phyloP scores from a whole-genome alignment of 2,113 vertebrate genomes.

The Mobula birostris region DNA sequence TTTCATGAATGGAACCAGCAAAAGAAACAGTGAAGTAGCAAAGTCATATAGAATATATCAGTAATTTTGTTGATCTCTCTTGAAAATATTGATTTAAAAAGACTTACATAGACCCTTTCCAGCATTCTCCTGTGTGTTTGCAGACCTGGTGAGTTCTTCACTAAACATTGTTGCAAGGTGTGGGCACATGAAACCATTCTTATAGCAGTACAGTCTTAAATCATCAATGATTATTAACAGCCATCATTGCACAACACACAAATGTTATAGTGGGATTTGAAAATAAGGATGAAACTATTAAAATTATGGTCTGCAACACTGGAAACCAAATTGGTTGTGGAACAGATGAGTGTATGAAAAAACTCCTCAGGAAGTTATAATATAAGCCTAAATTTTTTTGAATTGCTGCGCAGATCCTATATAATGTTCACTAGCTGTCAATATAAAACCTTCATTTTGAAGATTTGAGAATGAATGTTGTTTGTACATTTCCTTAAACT shows the following conservation, averaged over 20 bases:
- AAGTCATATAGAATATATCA: no score
- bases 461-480: background rate
- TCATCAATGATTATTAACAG: no score
- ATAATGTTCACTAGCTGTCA: background rate
- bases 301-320: background rate
- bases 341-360: background rate
- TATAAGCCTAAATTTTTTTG: no score
- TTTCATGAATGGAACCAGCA: background rate
- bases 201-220: no score
- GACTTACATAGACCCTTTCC: no score
- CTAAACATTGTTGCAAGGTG: no score
- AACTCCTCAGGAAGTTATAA: background rate
- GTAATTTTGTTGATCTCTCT: no score
- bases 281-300: background rate
- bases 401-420: background rate
- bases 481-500: background rate
- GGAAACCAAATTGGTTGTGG: background rate
- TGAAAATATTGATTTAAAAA: no score
- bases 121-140: no score
- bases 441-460: background rate
- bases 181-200: no score
- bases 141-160: no score
- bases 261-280: background rate
- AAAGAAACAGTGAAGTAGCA: background rate
- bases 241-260: no score